phyloP scores from a whole-genome alignment of 2,888 invertebrate genomes.

The Hyalella azteca region DNA sequence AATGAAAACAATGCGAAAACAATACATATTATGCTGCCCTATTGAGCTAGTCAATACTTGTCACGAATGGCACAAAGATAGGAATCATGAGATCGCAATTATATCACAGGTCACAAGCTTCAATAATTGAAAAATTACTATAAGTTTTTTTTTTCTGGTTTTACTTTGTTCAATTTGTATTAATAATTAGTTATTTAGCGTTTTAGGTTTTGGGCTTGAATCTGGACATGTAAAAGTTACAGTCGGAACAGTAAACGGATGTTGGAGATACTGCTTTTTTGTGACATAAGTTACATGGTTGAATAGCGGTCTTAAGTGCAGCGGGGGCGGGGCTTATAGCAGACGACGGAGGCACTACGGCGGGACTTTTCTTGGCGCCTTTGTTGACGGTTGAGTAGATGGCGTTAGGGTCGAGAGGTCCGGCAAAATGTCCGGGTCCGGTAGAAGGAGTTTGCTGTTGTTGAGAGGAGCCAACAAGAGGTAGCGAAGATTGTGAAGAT shows the following conservation, averaged over 20 bases:
- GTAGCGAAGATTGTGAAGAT: neutral
- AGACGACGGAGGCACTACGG: neutral
- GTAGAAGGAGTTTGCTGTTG: conserved; percentile 19
- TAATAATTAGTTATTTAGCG: no score
- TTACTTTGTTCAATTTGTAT: no score
- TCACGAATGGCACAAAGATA: conserved; percentile 1
- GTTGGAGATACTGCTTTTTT: conserved; percentile 54
- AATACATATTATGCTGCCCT: no score
- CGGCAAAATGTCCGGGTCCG: conserved; percentile 52
- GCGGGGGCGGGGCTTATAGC: neutral
- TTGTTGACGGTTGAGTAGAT: conserved; percentile 58
- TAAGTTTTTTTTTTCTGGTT: neutral
- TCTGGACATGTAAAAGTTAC: conserved; percentile 58
- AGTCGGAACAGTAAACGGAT: conserved; percentile 56
- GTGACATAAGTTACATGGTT: conserved; percentile 54
- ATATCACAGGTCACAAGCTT: neutral
- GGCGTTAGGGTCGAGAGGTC: conserved; percentile 57
- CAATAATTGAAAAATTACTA: neutral
- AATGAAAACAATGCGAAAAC: no score
- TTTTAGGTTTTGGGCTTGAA: conserved; percentile 55
- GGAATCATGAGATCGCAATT: conserved; percentile 7
- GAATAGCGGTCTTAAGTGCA: conserved; percentile 39
- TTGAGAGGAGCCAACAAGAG: neutral
- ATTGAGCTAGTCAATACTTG: no score
- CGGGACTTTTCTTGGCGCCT: conserved; percentile 41